A percentile compares a stretch with the other conserved stretches of the same genome.
Conservation (phyloP, 1,140 invertebrate species). For the Drosophila watanabei region DNA sequence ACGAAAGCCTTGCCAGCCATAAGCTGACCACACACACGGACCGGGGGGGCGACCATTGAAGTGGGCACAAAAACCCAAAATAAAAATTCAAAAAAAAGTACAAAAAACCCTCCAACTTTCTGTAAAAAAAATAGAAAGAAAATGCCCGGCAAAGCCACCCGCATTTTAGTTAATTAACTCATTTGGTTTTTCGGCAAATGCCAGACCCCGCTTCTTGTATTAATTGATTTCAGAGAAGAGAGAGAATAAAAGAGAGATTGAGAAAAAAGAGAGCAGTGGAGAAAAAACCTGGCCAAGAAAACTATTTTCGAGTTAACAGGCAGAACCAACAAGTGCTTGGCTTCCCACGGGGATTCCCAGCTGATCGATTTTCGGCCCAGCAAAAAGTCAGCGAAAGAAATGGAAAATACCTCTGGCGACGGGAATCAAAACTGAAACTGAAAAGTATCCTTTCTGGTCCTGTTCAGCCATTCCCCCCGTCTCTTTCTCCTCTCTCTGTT, state of each 20-base stretch:
- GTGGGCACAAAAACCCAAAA: conserved; percentile 51
- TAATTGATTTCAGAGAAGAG: conserved; percentile 74
- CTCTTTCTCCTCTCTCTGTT: background rate
- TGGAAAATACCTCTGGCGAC: conserved; percentile 13
- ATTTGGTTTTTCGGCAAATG: conserved; percentile 80
- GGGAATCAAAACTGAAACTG: conserved; percentile 33
- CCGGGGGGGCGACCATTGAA: conserved; percentile 56
- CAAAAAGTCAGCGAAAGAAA: conserved; percentile 69
- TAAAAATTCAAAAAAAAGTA: conserved; percentile 28
- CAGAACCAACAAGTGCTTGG: conserved; percentile 60
- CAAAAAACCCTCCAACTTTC: conserved; percentile 9
- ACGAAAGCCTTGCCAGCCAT: conserved; percentile 69
- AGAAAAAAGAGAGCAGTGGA: background rate
- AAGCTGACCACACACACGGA: conserved; percentile 80
- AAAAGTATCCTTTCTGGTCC: conserved; percentile 41
- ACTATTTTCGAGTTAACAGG: conserved; percentile 51
- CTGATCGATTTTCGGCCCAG: conserved; percentile 56
- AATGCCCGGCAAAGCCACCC: conserved; percentile 74
- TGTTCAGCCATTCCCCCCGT: background rate
- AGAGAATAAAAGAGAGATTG: background rate
- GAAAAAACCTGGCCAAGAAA: conserved; percentile 21
- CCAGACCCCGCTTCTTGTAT: conserved; percentile 53
- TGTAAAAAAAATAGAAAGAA: conserved; percentile 10
- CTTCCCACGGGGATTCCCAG: conserved; percentile 76
- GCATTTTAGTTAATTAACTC: conserved; percentile 86